These are phyloP conservation scores for Lepus europaeus DNA, from an alignment of 2,113 vertebrate species.

Conservation along the genomic window DNA sequence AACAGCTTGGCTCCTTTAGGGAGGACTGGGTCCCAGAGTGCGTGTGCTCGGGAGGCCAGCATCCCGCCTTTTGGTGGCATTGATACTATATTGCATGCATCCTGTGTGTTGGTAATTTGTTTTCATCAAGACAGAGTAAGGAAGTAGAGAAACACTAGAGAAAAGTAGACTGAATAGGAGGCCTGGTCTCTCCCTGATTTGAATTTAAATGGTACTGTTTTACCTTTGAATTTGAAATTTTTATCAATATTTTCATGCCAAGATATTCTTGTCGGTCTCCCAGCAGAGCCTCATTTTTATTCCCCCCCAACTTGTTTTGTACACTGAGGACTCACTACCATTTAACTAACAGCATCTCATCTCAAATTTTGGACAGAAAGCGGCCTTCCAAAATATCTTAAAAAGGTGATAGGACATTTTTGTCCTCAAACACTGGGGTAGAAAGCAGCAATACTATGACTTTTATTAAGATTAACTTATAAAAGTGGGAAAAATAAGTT, in stretches of 20 bases:
- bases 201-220: not conserved
- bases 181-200: not conserved
- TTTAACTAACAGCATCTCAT: not conserved
- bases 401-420: not conserved
- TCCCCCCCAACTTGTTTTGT: not conserved
- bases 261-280: not conserved
- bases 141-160: not conserved
- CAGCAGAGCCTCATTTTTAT: not conserved
- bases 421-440: not conserved
- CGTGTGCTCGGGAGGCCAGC: constrained; percentile 52
- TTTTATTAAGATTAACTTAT: constrained; percentile 27
- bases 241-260: not conserved
- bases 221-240: not conserved
- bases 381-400: constrained; percentile 29
- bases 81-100: not conserved
- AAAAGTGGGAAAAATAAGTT: constrained; percentile 30
- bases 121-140: not conserved
- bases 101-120: not conserved
- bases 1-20: constrained; percentile 61
- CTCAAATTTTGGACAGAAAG: constrained; percentile 27
- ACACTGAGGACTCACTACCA: not conserved
- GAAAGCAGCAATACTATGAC: not conserved
- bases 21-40: constrained; percentile 65
- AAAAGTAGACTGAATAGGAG: not conserved
- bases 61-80: not conserved